Base-by-base conservation (phyloP, 2,888 invertebrate species). In the Caenorhabditis sp. region DNA sequence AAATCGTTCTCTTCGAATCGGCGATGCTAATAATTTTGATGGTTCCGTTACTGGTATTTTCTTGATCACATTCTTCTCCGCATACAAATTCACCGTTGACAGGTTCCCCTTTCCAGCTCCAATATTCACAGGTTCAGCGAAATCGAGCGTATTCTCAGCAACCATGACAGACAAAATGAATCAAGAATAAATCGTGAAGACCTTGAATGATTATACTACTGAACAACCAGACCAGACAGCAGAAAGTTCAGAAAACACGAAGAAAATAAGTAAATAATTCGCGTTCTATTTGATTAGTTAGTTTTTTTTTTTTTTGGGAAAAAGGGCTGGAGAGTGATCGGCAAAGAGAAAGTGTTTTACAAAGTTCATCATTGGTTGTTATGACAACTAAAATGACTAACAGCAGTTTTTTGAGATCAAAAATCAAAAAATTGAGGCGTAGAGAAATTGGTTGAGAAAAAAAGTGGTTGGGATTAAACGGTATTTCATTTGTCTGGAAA, bases 71-170 rank as follows among this genome's bases (percentile, higher is more conserved):
- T 49, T 59, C 27, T 27, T 17, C 10, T 56, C 56, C 3, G 17
- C 43, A 43, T 43, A 43, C n/a, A 59, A 59, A 12, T 25, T 14
- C 10, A 59, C 59, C 17, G 59, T 59, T 26, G 59, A 59, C 21
- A 59, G 25, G 43, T 59, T 21, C 3, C 59, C 59, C 49, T 72
- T 72, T 10, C 72, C 72, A 21, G 62, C 54, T 36, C 72, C 72
- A 49, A 72, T 59, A 61, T 68, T 67, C 25, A 65, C 56, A 1
- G 67, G 23, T 4, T 53, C 53, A 7, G 3, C 14, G 3, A 7
- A 43, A 43, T 14, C 17, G 17, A 12, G 5, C 17, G 43, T 10
- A 43, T 14, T 43, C 3, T 43, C 17, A 3, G 43, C 43, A 17
- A 43, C 43, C 43, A 43, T 43, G 12, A 43, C 17, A 43, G 3